Evolutionary conservation across 1,140 invertebrate species (phyloP).

Genomic region (Anastatus disparis): DNA sequence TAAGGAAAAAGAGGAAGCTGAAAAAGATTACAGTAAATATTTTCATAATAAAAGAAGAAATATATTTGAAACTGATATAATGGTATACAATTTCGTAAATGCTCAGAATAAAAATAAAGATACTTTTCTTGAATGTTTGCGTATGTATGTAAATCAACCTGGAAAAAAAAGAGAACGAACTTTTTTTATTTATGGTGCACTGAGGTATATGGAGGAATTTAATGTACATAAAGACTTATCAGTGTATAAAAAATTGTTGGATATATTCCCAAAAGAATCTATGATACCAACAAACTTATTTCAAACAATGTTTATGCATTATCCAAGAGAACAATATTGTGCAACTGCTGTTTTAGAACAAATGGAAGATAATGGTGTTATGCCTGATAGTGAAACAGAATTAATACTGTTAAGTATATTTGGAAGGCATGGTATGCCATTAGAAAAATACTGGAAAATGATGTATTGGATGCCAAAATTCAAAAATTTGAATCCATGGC

Average conservation of each 20-base stretch:
- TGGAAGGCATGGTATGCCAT: conserved; percentile 79
- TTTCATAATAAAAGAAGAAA: not conserved
- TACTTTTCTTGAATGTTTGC: conserved; percentile 79
- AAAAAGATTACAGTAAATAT: not conserved
- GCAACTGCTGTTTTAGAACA: conserved; percentile 85
- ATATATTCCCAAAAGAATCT: conserved; percentile 92
- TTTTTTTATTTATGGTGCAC: conserved; percentile 91
- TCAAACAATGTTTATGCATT: conserved; percentile 91
- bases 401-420: conserved; percentile 85
- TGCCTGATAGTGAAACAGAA: conserved; percentile 90
- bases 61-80: not conserved
- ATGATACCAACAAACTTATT: conserved; percentile 84
- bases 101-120: conserved; percentile 76
- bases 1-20: not conserved
- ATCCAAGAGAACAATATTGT: conserved; percentile 94
- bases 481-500: conserved; percentile 90
- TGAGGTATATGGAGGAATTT: conserved; percentile 90
- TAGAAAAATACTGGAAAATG: conserved; percentile 90
- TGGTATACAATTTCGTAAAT: conserved; percentile 62
- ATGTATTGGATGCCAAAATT: conserved; percentile 99
- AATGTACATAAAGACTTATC: conserved; percentile 90
- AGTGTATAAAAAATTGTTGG: conserved; percentile 89
- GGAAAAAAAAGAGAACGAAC: conserved; percentile 81
- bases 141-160: conserved; percentile 74
- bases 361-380: conserved; percentile 92